phyloP scores from a whole-genome alignment of 2,797 vertebrate species.

The Galaxias olidus region DNA sequence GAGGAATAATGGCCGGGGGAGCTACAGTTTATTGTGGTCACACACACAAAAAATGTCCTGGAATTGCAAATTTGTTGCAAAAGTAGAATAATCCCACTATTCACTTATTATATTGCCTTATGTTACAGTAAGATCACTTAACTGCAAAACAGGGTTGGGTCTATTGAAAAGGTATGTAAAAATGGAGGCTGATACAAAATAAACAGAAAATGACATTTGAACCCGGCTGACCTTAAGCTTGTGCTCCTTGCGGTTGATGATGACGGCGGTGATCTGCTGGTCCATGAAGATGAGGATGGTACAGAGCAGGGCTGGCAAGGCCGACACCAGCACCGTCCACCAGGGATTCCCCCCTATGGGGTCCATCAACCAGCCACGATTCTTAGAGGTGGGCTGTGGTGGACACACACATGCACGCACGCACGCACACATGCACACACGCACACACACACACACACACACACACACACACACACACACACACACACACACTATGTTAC shows the following conservation, averaged over 20 bases:
- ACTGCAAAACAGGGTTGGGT: no score
- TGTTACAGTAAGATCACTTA: no score
- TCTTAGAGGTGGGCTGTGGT: constrained; percentile 85
- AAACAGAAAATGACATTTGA: no score
- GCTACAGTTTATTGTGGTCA: no score
- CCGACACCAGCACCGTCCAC: constrained; percentile 92
- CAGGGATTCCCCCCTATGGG: constrained; percentile 89
- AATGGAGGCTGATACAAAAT: no score
- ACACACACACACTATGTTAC: neutral
- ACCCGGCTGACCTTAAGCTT: constrained; percentile 85
- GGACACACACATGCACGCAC: neutral
- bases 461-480: neutral
- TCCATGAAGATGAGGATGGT: constrained; percentile 99
- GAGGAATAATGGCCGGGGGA: no score
- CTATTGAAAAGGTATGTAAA: no score
- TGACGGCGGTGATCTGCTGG: constrained; percentile 96
- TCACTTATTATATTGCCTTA: no score
- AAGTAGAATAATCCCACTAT: no score
- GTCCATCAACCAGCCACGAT: constrained; percentile 92
- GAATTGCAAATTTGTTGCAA: no score
- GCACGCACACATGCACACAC: neutral
- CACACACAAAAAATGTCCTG: no score
- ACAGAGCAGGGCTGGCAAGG: constrained; percentile 89
- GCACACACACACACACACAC: no score
- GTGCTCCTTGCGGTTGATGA: constrained; percentile 96